These are phyloP conservation scores for Leptinotarsa undecemlineata DNA, from an alignment of 1,140 invertebrate genomes.

Conservation along the genomic window DNA sequence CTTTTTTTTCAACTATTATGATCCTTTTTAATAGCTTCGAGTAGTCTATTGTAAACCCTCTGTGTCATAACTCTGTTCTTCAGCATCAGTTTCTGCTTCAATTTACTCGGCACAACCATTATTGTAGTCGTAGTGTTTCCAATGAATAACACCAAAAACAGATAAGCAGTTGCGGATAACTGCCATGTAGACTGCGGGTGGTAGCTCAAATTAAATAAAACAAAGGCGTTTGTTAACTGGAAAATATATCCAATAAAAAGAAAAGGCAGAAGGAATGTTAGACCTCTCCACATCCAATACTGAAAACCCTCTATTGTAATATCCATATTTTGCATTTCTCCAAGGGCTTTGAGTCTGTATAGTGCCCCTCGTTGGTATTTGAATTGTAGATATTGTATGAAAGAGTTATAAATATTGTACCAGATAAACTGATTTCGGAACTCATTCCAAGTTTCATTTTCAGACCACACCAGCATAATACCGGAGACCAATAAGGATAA, in stretches of 20 bases:
- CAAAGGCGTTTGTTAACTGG: constrained; percentile 92
- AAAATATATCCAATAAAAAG: constrained; percentile 91
- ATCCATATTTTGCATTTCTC: constrained; percentile 96
- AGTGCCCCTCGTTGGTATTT: constrained; percentile 94
- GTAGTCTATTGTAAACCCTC: constrained; percentile 26
- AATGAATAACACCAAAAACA: constrained; percentile 85
- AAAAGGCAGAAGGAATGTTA: constrained; percentile 95
- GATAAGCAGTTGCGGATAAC: constrained; percentile 76
- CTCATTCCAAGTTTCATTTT: constrained; percentile 83
- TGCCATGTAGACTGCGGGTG: constrained; percentile 87
- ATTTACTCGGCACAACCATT: constrained; percentile 88
- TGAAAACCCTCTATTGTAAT: constrained; percentile 99
- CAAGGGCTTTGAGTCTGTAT: constrained; percentile 90
- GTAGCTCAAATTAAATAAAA: constrained; percentile 74
- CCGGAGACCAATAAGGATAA: constrained; percentile 91
- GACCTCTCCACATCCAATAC: constrained; percentile 98
- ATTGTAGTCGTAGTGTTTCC: constrained; percentile 85
- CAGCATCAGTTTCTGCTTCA: constrained; percentile 68
- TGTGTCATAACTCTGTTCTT: constrained; percentile 47
- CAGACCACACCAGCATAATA: constrained; percentile 94
- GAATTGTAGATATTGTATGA: constrained; percentile 60
- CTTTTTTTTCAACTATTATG: too few species aligned
- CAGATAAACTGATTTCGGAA: constrained; percentile 91
- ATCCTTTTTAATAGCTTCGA: constrained; percentile 16
- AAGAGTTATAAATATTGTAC: constrained; percentile 87